Evolutionary conservation across 2,888 invertebrate species (phyloP).

Genomic region (Idaea dimidiata): DNA sequence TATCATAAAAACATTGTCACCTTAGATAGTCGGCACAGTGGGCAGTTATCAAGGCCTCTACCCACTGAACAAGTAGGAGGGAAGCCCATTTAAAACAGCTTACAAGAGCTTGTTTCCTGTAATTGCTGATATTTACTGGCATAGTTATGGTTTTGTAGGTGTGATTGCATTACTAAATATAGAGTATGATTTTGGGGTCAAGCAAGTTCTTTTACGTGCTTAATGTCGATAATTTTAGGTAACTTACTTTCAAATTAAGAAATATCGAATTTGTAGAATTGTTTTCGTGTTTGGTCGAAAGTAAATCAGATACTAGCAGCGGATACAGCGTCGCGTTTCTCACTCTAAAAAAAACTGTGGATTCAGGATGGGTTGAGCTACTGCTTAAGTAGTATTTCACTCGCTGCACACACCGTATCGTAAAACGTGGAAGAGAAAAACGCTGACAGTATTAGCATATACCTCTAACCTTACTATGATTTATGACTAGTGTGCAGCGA

Average conservation of each 20-base stretch:
- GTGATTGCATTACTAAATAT: constrained; percentile 2
- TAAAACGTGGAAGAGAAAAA: too few relatives aligned
- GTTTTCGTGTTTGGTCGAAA: too few relatives aligned
- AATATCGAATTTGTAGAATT: background rate
- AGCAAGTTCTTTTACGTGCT: constrained; percentile 6
- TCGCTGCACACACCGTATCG: too few relatives aligned
- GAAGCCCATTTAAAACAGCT: background rate
- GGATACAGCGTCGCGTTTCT: too few relatives aligned
- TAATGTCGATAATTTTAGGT: background rate
- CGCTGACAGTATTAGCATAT: too few relatives aligned
- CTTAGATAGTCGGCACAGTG: background rate
- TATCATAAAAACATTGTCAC: background rate
- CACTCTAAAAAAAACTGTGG: too few relatives aligned
- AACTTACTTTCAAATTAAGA: background rate
- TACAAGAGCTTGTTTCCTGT: constrained; percentile 21
- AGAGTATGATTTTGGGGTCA: background rate
- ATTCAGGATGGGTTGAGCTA: too few relatives aligned
- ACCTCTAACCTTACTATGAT: too few relatives aligned
- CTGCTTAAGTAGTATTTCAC: too few relatives aligned
- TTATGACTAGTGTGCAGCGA: too few relatives aligned
- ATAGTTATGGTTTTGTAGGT: background rate
- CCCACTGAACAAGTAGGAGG: background rate
- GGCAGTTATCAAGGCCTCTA: background rate
- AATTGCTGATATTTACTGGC: constrained; percentile 20
- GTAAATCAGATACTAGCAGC: too few relatives aligned